Conservation (phyloP, 2,797 vertebrate genomes). For the Galago senegalensis region DNA sequence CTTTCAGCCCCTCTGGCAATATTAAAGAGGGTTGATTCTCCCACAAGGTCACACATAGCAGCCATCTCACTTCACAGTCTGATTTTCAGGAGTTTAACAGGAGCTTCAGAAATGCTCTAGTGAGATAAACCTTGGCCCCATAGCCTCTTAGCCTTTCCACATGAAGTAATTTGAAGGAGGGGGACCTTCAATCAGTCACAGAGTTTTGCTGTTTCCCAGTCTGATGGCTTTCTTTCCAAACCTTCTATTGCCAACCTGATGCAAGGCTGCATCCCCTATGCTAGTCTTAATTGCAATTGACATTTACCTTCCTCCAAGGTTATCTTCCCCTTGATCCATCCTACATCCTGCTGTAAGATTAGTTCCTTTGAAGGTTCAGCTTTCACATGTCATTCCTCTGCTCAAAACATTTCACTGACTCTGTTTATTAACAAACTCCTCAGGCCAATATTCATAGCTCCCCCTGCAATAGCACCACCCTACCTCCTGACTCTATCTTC, state of each 20-base stretch:
- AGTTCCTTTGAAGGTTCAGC: conserved; percentile 21
- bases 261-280: neutral
- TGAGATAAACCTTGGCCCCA: conserved; percentile 48
- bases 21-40: conserved; percentile 37
- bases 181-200: conserved; percentile 3
- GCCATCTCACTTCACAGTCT: conserved; percentile 52
- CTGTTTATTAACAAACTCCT: conserved; percentile 18
- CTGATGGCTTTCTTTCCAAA: conserved; percentile 35
- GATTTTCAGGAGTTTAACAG: conserved; percentile 73
- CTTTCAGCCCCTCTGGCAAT: conserved; percentile 51
- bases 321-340: conserved; percentile 48
- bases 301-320: conserved; percentile 4
- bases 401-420: neutral
- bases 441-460: neutral
- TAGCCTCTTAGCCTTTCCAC: neutral
- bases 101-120: conserved; percentile 61
- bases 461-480: neutral
- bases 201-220: neutral
- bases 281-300: conserved; percentile 36
- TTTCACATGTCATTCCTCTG: conserved; percentile 6
- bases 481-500: neutral
- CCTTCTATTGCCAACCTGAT: neutral
- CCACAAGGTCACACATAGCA: conserved; percentile 69
- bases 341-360: neutral
- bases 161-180: conserved; percentile 57